A percentile compares a stretch with the other conserved stretches of the same genome.
Conservation (phyloP, 1,140 invertebrate species). For the Amphibalanus amphitrite region DNA sequence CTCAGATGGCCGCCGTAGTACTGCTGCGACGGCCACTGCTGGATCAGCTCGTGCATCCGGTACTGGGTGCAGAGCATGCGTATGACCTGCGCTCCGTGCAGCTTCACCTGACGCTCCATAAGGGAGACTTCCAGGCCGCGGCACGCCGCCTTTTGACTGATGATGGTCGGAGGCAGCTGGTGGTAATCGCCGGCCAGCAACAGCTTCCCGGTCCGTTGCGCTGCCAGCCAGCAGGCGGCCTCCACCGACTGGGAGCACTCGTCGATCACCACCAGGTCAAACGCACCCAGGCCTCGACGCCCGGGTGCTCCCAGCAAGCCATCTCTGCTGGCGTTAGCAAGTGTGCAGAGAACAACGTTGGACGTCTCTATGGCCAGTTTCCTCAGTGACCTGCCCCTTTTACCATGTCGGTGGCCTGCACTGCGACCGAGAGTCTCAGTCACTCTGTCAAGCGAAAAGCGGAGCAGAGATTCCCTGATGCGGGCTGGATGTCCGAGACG, state of each 20-base stretch:
- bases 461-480: constrained; percentile 31
- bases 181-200: constrained; percentile 41
- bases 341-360: constrained; percentile 31
- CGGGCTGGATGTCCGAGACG: constrained; percentile 42
- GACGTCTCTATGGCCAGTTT: too few relatives aligned
- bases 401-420: too few relatives aligned
- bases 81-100: constrained; percentile 27
- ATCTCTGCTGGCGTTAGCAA: constrained; percentile 31
- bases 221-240: constrained; percentile 40
- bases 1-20: constrained; percentile 31
- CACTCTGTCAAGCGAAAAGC: constrained; percentile 29
- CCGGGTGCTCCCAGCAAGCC: constrained; percentile 30
- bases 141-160: constrained; percentile 26
- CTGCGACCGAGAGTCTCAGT: too few relatives aligned
- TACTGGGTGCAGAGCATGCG: constrained; percentile 38
- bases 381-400: too few relatives aligned
- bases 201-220: constrained; percentile 30
- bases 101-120: constrained; percentile 38
- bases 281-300: constrained; percentile 28
- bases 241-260: constrained; percentile 41
- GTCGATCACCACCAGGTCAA: constrained; percentile 40
- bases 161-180: constrained; percentile 41
- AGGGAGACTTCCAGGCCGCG: constrained; percentile 35
- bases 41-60: constrained; percentile 41
- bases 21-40: constrained; percentile 36